Base-by-base conservation (phyloP, 2,888 invertebrate species). In the Slavum lentiscoides region DNA sequence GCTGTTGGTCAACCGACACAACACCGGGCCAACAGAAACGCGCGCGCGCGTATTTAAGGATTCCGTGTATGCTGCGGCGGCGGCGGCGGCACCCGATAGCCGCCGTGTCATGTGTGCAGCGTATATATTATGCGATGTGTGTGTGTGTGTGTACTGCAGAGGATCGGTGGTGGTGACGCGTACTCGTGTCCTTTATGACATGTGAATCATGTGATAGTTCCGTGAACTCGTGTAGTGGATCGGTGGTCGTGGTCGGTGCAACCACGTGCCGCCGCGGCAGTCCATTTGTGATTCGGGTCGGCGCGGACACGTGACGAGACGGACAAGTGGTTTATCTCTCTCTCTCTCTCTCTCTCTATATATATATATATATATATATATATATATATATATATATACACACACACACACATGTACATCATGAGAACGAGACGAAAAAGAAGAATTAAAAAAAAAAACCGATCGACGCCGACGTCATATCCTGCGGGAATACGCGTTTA, bases 201-300 rank as follows among this genome's bases (percentile, higher is more conserved):
- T n/a, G n/a, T n/a, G n/a, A 30, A 4, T 2, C 30, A 30, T 30
- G 30, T 30, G 30, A 30, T 19, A 58, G 74, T 58, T 66, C 74
- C 55, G 66, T 37, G 55, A 75, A 75, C 74, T 75, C n/a, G 30
- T 30, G 15, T 49, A n/a, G 77, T 77, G 30, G 68, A 66, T 55
- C 66, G 74, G 30, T 30, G 2, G 30, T 4, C n/a, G n/a, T n/a
- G n/a, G 7, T n/a, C 66, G 21, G 30, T 43, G 23, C 19, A 19
- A 59, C 72, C 39, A 39, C 72, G 37, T 30, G 62, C n/a, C n/a
- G 53, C 59, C 30, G 49, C 30, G 68, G 67, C 13, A 69, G 53
- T 55, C 70, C 39, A 72, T 80, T 30, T 80, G 80, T 62, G 58
- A 80, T 80, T 80, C 80, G 64, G 64, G 70, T 70, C 80, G 80